phyloP scores from a whole-genome alignment of 30 jellyfish, hydroid and myxozoan genomes.

The Cassiopea andromeda region DNA sequence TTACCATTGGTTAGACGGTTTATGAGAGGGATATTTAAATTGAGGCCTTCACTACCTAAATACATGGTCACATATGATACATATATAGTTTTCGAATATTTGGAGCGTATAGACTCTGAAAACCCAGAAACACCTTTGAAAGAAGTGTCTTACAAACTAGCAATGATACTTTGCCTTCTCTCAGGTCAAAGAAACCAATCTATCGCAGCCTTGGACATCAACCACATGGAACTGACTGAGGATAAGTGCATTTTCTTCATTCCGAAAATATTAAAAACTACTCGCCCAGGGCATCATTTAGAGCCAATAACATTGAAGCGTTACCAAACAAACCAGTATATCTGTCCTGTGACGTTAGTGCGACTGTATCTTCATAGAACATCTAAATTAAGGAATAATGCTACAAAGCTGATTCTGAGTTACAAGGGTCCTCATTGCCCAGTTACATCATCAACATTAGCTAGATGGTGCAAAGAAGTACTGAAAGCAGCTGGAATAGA shows the following conservation, averaged over 20 bases:
- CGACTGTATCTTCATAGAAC: conserved; percentile 3
- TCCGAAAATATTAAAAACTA: not conserved
- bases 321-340: not conserved
- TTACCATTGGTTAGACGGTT: conserved; percentile 18
- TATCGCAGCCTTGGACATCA: conserved; percentile 33
- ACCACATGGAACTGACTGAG: conserved; percentile 1
- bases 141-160: conserved; percentile 13
- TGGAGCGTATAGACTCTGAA: not conserved
- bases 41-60: conserved; percentile 49
- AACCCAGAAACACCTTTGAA: conserved; percentile 4
- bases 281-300: not conserved
- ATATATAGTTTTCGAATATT: not conserved
- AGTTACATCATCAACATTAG: not conserved
- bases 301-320: conserved; percentile 6
- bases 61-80: conserved; percentile 53
- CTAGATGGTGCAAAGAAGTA: conserved; percentile 19
- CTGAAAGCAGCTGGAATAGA: not conserved
- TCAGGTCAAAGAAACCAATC: conserved; percentile 50
- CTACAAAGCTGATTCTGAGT: conserved; percentile 4
- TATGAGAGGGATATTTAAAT: conserved; percentile 35
- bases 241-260: conserved; percentile 1
- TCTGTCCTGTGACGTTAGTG: conserved; percentile 2
- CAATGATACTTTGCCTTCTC: conserved; percentile 33
- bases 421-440: conserved; percentile 13
- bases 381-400: not conserved